Base-by-base conservation (phyloP, 2,797 vertebrate genomes). In the Fratercula arctica region DNA sequence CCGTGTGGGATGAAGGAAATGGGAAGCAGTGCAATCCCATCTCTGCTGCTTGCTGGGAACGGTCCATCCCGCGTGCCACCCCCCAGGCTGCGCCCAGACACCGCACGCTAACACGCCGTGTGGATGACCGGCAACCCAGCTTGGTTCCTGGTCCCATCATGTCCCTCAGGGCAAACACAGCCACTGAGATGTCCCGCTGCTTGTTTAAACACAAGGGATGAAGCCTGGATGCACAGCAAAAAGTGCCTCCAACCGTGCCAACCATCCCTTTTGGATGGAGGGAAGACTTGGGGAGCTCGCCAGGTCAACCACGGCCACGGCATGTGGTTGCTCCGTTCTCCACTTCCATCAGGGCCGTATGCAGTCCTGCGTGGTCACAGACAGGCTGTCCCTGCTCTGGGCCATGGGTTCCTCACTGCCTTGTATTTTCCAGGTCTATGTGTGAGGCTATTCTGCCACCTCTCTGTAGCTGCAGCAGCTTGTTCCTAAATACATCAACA, bases 361-460 rank as follows among this genome's bases (percentile, higher is more conserved):
- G 37, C 46, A 77, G 31, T 1, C 16, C 39, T 13, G 16, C 0
- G 8, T 35, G 31, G 18, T 51, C 59, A 79, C 25, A 26, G 24
- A 16, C 35, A 74, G 63, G 4, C 45, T 72, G 53, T 48, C 28
- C 41, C 28, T 61, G 43, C 50, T 79, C 43, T 13, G 33, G 18
- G 11, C n/a, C 28, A 29, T 2, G 1, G 15, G 9, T 5, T 84
- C 33, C 41, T 75, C 23, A 0, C 61, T 73, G 54, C 28, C 35
- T 76, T 48, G 12, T n/a, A 0, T 67, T 92, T 87, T 87, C 28
- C 45, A 84, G 67, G 25, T 79, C 69, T 19, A 5, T 85, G 76
- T 21, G 63, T 94, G 76, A 91, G 73, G 85, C 59, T 93, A n/a
- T 89, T 95, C 84, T 96, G 89, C 94, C 92, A 94, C 87, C 91